Percentiles rank a stretch among this genome's conserved stretches.
phyloP scores from a whole-genome alignment of 2,888 invertebrate species.

The Tanypteryx hageni region DNA sequence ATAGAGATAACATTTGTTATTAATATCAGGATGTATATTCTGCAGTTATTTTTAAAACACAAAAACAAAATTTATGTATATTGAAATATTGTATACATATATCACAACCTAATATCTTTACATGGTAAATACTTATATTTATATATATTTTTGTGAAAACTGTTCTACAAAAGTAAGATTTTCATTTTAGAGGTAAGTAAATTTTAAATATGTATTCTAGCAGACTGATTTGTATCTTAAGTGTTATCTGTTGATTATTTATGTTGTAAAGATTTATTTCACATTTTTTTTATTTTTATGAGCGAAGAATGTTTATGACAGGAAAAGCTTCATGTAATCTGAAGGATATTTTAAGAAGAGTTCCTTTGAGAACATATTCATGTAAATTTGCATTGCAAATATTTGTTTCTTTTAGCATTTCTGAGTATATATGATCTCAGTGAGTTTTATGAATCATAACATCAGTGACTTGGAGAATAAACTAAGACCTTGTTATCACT shows the following conservation, averaged over 20 bases:
- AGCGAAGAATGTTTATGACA: neutral
- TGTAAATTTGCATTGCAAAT: neutral
- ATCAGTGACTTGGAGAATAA: neutral
- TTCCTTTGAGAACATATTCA: neutral
- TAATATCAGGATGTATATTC: slow-evolving; percentile 63
- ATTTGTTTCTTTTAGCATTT: neutral
- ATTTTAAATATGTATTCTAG: slow-evolving; percentile 25
- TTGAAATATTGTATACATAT: slow-evolving; percentile 62
- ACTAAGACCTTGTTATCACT: neutral
- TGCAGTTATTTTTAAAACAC: slow-evolving; percentile 61
- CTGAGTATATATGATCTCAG: neutral
- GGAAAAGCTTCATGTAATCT: neutral
- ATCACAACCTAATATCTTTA: slow-evolving; percentile 61
- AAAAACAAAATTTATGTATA: slow-evolving; percentile 62
- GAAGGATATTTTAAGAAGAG: neutral
- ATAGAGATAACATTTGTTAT: slow-evolving; percentile 59
- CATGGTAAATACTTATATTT: slow-evolving; percentile 62
- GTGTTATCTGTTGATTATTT: neutral
- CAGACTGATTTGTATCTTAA: slow-evolving; percentile 36
- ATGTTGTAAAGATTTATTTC: neutral
- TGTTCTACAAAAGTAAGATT: slow-evolving; percentile 61
- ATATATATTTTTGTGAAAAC: slow-evolving; percentile 62
- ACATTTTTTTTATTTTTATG: neutral
- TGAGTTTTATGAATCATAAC: slow-evolving; percentile 31
- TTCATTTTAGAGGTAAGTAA: slow-evolving; percentile 56